Conservation (phyloP, 2,797 vertebrate genomes). For the Megalops cyprinoides region DNA sequence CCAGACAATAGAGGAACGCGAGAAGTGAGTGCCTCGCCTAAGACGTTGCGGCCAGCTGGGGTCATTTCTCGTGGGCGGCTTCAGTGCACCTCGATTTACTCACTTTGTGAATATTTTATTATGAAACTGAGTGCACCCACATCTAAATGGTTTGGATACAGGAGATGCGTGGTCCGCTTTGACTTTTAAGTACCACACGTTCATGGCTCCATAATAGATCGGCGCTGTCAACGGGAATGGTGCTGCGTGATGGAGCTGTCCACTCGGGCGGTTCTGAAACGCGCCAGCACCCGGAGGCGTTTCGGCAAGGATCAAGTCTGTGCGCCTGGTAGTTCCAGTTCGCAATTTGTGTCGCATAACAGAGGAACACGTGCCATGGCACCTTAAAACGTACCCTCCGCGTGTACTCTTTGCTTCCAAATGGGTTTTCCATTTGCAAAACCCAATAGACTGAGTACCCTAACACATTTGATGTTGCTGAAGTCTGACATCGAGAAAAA, state of each 20-base stretch:
- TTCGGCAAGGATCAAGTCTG: not conserved
- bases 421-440: not conserved
- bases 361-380: not conserved
- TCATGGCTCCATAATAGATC: not conserved
- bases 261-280: slow-evolving; percentile 14
- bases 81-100: slow-evolving; percentile 25
- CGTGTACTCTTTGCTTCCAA: not conserved
- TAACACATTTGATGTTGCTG: too few relatives aligned
- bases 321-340: not conserved
- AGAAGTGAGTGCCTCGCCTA: slow-evolving; percentile 46
- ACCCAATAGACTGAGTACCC: too few relatives aligned
- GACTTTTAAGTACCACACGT: not conserved
- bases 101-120: slow-evolving; percentile 23
- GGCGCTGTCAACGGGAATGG: not conserved
- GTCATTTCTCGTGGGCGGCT: slow-evolving; percentile 42
- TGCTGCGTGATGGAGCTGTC: slow-evolving; percentile 29
- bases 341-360: not conserved
- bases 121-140: slow-evolving; percentile 6
- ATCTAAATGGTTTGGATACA: slow-evolving; percentile 5
- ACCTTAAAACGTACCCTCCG: not conserved
- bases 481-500: too few relatives aligned
- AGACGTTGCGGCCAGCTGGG: slow-evolving; percentile 34
- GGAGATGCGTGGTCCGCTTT: not conserved
- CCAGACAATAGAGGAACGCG: slow-evolving; percentile 53
- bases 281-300: not conserved